Conservation (phyloP, 2,797 vertebrate genomes). For the Malurus splendens region DNA sequence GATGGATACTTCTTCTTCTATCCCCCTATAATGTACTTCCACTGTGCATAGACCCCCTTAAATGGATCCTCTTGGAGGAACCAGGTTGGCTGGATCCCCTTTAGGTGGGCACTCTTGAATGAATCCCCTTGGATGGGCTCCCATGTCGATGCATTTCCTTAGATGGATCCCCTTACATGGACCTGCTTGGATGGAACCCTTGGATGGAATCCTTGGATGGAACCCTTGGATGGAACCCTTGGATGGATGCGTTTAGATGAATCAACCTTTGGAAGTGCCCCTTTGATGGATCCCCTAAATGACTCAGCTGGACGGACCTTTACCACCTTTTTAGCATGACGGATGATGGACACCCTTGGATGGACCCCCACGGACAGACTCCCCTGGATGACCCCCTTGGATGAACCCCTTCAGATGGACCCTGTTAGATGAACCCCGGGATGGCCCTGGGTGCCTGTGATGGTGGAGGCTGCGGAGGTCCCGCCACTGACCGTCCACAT, state of each 20-base stretch:
- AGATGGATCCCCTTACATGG: neutral
- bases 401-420: neutral
- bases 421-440: neutral
- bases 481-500: slow-evolving; percentile 74
- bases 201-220: neutral
- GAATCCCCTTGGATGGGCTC: neutral
- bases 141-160: neutral
- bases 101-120: neutral
- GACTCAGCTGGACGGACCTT: neutral
- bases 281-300: neutral
- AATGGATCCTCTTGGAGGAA: neutral
- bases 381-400: neutral
- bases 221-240: neutral
- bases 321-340: neutral
- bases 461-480: fast-evolving
- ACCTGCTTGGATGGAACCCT: neutral
- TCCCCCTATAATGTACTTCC: neutral
- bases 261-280: neutral
- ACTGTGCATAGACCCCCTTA: neutral
- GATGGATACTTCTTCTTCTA: neutral
- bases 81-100: neutral
- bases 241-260: neutral
- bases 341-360: neutral
- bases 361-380: neutral
- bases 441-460: neutral